Base-by-base conservation (phyloP, 2,797 vertebrate species). In the Eidolon dupreanum region DNA sequence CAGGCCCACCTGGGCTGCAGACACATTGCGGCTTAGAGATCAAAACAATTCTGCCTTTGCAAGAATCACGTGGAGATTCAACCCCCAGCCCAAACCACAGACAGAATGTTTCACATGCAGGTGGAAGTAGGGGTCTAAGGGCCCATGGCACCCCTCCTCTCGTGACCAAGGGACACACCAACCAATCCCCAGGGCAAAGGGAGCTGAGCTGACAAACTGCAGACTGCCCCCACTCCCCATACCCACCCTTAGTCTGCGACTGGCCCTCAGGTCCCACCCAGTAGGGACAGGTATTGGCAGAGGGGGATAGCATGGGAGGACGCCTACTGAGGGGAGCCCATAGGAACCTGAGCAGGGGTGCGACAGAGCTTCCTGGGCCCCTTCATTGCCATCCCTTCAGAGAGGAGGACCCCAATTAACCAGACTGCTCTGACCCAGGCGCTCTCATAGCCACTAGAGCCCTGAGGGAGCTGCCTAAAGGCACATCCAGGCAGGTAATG, bases 31-130 rank as follows among this genome's bases (percentile, higher is more conserved):
- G n/a, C 49, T 5, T 9, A 3, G 38, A 68, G 51, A 28, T 28
- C 13, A 49, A 2, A 71, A 81, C 43, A 41, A 22, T 0, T 70
- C n/a, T 7, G 2, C 4, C 8, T 53, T 73, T 41, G 55, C 55
- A 51, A 43, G 63, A 83, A 49, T 13, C 9, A 6, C 0, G 0
- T 26, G 33, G 53, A 53, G 57, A 20, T 24, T 41, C 20, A 17
- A 31, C 38, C 16, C 19, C 2, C 41, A 17, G 43, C 43, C n/a
- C 31, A n/a, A 28, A 16, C 11, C 53, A 43, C 12, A 22, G 66
- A 59, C 41, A 49, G 8, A 75, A 77, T 11, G 38, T 49, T 57
- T 51, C 59, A 57, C 0, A 3, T 8, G 22, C 0, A 0, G 12
- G 13, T 8, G 24, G 53, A 26, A 5, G 2, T 26, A 17, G 77